Evolutionary conservation across 2,113 vertebrate genomes (phyloP).

Genomic region (Salminus brasiliensis): DNA sequence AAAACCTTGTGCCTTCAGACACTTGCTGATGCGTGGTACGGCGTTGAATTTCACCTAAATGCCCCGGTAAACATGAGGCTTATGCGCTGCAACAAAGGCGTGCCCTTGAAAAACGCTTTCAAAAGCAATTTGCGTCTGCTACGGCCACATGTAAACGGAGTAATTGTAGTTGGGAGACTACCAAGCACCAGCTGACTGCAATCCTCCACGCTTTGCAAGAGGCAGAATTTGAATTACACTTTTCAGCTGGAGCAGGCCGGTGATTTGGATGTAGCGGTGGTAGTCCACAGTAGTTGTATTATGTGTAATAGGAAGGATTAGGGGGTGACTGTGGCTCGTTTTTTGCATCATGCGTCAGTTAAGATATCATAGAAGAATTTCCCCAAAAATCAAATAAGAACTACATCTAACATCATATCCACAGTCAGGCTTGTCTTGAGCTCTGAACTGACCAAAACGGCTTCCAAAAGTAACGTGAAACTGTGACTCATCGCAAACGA

Average conservation of each 20-base stretch:
- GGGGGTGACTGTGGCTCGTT: not conserved
- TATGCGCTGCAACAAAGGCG: constrained; percentile 81
- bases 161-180: constrained; percentile 76
- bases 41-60: constrained; percentile 85
- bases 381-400: too few species aligned
- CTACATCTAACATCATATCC: not conserved
- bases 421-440: not conserved
- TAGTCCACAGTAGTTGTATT: not conserved
- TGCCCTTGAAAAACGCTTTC: constrained; percentile 77
- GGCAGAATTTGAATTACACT: constrained; percentile 24
- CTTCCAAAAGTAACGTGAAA: not conserved
- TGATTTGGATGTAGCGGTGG: constrained; percentile 18
- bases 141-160: constrained; percentile 81
- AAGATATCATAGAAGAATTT: not conserved
- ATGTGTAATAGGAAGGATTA: constrained; percentile 5
- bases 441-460: not conserved
- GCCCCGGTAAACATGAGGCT: constrained; percentile 85
- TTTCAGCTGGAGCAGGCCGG: constrained; percentile 8
- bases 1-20: constrained; percentile 76
- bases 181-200: constrained; percentile 64
- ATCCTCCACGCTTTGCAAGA: constrained; percentile 31
- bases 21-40: constrained; percentile 81
- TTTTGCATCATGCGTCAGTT: not conserved
- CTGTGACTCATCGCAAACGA: not conserved
- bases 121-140: constrained; percentile 76